Conservation (phyloP, 2,113 vertebrate genomes). For the Caracal caracal region DNA sequence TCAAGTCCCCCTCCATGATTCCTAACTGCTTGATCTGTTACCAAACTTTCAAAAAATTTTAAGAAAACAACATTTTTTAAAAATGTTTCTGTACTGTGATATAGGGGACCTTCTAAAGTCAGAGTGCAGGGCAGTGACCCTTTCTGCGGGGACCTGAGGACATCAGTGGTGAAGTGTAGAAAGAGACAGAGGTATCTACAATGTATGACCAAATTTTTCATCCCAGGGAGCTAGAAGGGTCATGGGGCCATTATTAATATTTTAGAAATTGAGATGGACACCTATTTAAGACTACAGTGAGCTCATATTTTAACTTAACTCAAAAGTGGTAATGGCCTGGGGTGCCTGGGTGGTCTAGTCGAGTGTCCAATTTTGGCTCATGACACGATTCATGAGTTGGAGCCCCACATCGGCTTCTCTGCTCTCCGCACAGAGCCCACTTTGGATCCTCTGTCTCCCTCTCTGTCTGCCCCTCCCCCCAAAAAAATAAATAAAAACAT, state of each 20-base stretch:
- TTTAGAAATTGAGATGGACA: not conserved
- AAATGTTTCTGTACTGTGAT: not conserved
- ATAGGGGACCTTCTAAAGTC: not conserved
- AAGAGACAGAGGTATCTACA: not conserved
- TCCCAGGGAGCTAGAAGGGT: not conserved
- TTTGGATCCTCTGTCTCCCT: no score
- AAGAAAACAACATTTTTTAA: not conserved
- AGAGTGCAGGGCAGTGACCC: not conserved
- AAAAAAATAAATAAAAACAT: no score
- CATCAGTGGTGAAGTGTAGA: not conserved
- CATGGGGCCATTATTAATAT: not conserved
- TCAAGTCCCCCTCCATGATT: not conserved
- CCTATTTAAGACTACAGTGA: not conserved
- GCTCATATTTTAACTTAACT: not conserved
- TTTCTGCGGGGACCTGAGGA: rapidly evolving
- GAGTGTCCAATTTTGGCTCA: no score
- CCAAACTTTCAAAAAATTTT: not conserved
- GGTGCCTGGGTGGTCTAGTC: no score
- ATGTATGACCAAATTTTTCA: not conserved
- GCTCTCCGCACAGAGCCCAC: no score
- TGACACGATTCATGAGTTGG: no score
- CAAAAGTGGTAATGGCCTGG: not conserved
- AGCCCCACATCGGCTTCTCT: no score
- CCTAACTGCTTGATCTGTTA: not conserved
- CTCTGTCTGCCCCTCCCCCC: no score